Conservation (phyloP, 2,888 invertebrate genomes). For the Malthinus flaveolus region DNA sequence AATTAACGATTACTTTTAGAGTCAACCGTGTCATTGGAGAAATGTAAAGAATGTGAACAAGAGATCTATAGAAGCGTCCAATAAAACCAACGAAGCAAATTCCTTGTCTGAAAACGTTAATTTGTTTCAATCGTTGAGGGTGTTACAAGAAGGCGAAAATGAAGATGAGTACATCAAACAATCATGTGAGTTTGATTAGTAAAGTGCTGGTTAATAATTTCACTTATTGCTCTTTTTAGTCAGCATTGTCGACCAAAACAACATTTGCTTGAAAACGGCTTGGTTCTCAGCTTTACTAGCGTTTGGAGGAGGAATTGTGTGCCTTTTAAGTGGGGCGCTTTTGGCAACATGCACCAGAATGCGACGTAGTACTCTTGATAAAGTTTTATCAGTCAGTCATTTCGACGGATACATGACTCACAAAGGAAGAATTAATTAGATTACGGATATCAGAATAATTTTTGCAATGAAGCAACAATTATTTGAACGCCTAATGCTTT, state of each 20-base stretch:
- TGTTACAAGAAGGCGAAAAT: constrained; percentile 83
- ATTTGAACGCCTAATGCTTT: neutral
- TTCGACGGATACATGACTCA: constrained; percentile 56
- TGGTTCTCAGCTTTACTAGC: constrained; percentile 59
- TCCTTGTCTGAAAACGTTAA: constrained; percentile 85
- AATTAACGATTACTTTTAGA: constrained; percentile 58
- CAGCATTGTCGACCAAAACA: constrained; percentile 44
- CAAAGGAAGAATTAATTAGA: constrained; percentile 52
- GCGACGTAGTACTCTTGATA: constrained; percentile 59
- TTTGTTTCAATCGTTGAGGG: constrained; percentile 85
- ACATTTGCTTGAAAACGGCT: constrained; percentile 55
- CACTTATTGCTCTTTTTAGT: constrained; percentile 32
- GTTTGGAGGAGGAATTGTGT: constrained; percentile 58
- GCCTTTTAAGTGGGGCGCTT: constrained; percentile 72
- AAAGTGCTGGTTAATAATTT: neutral
- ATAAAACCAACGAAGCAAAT: constrained; percentile 48
- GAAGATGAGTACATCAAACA: constrained; percentile 53
- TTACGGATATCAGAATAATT: neutral
- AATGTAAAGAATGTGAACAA: constrained; percentile 81
- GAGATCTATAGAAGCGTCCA: constrained; percentile 62
- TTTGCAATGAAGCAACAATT: neutral
- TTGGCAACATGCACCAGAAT: constrained; percentile 77
- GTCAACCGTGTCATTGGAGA: constrained; percentile 92
- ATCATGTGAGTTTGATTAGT: constrained; percentile 4
- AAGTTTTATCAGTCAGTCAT: constrained; percentile 47